Evolutionary conservation across 1,140 invertebrate genomes (phyloP), one percentile per base, ranked within the genome.

Genomic region (Ridgeia piscesae): DNA sequence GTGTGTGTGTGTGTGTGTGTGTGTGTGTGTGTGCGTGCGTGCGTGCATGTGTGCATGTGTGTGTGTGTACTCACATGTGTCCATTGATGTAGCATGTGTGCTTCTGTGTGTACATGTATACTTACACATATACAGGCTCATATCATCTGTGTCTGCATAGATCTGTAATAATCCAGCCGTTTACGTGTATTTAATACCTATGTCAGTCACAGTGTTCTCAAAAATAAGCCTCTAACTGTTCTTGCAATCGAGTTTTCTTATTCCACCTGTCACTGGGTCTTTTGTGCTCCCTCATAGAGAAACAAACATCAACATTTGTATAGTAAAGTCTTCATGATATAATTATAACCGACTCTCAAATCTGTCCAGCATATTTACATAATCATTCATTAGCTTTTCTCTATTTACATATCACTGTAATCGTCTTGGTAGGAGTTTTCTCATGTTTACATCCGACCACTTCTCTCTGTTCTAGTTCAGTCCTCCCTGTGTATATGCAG

Each of bases 401-500:
- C 8, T 77, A 77, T 77, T 77, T 77, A 77, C 58, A 77, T 77
- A 77, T 77, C 58, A 77, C 58, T 31, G 11, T 21, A 77, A 21
- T 21, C 58, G 11, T 77, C 58, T 21, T 31, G 11, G 58, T 31
- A 77, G 58, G 11, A 27, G 58, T 77, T 31, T 77, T 77, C 58
- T 77, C 58, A 77, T 77, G 58, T 21, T 27, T 77, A 77, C 27
- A 77, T 77, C 14, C 27, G 14, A 77, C 11, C 17, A 0, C 58
- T 77, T 31, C 58, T 77, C 58, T 77, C 11, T 77, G 58, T 77
- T 77, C 14, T 0, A 77, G 2, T 77, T 77, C 31, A 90, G 33
- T 91, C 6, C 21, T 92, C 91, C 9, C 88, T 89, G 33, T 89
- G 91, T 88, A 92, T 92, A 35, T 92, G 91, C 33, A 92, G 33